phyloP scores from a whole-genome alignment of 2,113 vertebrate genomes.

The Arothron firmamentum region DNA sequence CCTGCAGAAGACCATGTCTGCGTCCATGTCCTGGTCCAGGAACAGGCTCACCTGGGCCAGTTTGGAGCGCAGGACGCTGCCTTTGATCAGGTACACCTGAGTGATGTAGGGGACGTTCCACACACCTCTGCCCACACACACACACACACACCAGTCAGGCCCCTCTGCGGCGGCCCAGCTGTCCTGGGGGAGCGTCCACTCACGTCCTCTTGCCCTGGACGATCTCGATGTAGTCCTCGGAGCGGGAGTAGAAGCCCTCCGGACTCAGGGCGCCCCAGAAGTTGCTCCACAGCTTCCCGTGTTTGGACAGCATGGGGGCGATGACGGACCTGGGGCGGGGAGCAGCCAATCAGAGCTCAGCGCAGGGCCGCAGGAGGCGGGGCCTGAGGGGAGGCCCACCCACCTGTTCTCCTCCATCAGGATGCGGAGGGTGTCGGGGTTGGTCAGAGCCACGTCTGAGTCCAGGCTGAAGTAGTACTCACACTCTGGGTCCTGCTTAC shows the following conservation, averaged over 20 bases:
- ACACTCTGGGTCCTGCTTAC: slow-evolving; percentile 51
- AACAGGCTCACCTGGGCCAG: slow-evolving; percentile 50
- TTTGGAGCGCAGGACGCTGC: slow-evolving; percentile 46
- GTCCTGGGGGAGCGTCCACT: slow-evolving; percentile 3
- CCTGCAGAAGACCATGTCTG: slow-evolving; percentile 66
- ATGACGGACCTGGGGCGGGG: slow-evolving; percentile 44
- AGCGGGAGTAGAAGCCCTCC: slow-evolving; percentile 64
- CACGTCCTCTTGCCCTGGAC: slow-evolving; percentile 64
- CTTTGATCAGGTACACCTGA: slow-evolving; percentile 60
- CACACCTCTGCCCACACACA: slow-evolving; percentile 44
- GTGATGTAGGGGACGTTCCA: slow-evolving; percentile 68
- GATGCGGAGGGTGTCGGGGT: slow-evolving; percentile 48
- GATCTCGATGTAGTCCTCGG: slow-evolving; percentile 70
- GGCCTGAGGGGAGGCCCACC: neutral
- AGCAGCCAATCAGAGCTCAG: neutral
- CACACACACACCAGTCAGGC: neutral
- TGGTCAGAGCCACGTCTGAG: slow-evolving; percentile 58
- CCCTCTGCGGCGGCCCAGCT: neutral
- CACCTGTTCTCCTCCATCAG: slow-evolving; percentile 66
- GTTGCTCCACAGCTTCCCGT: slow-evolving; percentile 70
- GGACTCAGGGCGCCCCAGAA: slow-evolving; percentile 68
- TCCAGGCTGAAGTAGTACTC: slow-evolving; percentile 68
- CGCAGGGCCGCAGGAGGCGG: too few species aligned
- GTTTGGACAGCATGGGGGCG: slow-evolving; percentile 57
- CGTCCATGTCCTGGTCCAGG: slow-evolving; percentile 43